Evolutionary conservation across 2,113 vertebrate genomes (phyloP).

Genomic region (Ophthalmolycus amberensis): DNA sequence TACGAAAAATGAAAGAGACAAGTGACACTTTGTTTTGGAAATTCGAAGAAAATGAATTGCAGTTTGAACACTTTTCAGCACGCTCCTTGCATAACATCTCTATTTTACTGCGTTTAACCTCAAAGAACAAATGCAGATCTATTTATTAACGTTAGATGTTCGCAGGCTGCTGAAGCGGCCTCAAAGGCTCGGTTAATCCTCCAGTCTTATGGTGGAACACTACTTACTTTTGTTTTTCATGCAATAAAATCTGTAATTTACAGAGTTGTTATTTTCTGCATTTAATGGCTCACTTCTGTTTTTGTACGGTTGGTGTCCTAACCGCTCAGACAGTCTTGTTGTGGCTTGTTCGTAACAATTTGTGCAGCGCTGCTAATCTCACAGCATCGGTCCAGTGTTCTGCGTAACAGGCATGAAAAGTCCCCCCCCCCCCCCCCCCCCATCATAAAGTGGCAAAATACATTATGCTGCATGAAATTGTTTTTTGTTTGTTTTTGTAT

Average conservation of each 20-base stretch:
- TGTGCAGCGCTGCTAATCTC: conserved; percentile 9
- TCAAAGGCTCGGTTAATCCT: conserved; percentile 15
- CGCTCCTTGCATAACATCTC: background rate
- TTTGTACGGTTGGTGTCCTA: conserved; percentile 19
- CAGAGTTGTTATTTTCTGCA: conserved; percentile 62
- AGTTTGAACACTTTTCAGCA: background rate
- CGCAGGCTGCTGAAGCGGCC: conserved; percentile 6
- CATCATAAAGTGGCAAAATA: conserved; percentile 24
- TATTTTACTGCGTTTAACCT: background rate
- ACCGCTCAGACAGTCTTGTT: conserved; percentile 22
- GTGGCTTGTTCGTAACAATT: too few species aligned
- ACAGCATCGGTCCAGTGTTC: background rate
- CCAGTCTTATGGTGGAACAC: conserved; percentile 18
- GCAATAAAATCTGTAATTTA: conserved; percentile 59
- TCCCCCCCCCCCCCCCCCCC: too few species aligned
- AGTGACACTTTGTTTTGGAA: background rate
- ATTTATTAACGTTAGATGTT: conserved; percentile 5
- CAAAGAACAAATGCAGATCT: background rate
- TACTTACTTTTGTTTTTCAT: conserved; percentile 47
- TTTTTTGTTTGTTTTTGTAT: background rate
- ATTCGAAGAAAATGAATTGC: background rate
- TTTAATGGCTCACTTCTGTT: conserved; percentile 50
- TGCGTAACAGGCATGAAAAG: conserved; percentile 17
- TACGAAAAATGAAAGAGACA: background rate
- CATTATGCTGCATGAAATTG: conserved; percentile 23